Evolutionary conservation across 2,888 invertebrate species (phyloP).

Genomic region (Amorpha juglandis): DNA sequence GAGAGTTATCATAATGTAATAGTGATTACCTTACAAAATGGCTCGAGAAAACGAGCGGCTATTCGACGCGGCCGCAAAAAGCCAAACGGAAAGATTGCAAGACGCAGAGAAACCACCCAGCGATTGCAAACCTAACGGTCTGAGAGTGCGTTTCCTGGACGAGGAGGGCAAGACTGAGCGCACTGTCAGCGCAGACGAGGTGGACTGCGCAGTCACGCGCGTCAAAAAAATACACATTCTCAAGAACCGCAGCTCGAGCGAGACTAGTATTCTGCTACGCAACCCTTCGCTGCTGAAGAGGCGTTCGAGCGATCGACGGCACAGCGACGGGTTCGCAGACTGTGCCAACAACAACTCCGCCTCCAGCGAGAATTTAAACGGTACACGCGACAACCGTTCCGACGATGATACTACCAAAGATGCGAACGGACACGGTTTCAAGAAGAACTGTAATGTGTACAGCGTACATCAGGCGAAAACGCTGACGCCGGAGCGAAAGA

Average conservation of each 20-base stretch:
- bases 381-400: slow-evolving; percentile 36
- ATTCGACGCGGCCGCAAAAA: slow-evolving; percentile 69
- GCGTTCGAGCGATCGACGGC: slow-evolving; percentile 67
- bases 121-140: slow-evolving; percentile 67
- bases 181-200: slow-evolving; percentile 76
- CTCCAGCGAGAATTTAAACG: slow-evolving; percentile 71
- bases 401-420: slow-evolving; percentile 72
- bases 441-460: slow-evolving; percentile 80
- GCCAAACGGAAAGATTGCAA: slow-evolving; percentile 66
- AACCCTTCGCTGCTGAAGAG: slow-evolving; percentile 75
- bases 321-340: slow-evolving; percentile 63
- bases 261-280: slow-evolving; percentile 76
- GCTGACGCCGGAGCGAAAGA: slow-evolving; percentile 71
- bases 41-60: slow-evolving; percentile 79
- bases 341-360: slow-evolving; percentile 72
- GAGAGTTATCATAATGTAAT: slow-evolving; percentile 57
- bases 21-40: slow-evolving; percentile 50
- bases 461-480: slow-evolving; percentile 81
- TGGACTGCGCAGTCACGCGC: slow-evolving; percentile 72
- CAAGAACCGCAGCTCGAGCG: slow-evolving; percentile 80
- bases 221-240: slow-evolving; percentile 80
- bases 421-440: slow-evolving; percentile 65
- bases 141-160: slow-evolving; percentile 76
- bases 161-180: slow-evolving; percentile 80
- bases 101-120: slow-evolving; percentile 64